phyloP scores from a whole-genome alignment of 2,888 invertebrate genomes.

The Caenorhabditis angaria region DNA sequence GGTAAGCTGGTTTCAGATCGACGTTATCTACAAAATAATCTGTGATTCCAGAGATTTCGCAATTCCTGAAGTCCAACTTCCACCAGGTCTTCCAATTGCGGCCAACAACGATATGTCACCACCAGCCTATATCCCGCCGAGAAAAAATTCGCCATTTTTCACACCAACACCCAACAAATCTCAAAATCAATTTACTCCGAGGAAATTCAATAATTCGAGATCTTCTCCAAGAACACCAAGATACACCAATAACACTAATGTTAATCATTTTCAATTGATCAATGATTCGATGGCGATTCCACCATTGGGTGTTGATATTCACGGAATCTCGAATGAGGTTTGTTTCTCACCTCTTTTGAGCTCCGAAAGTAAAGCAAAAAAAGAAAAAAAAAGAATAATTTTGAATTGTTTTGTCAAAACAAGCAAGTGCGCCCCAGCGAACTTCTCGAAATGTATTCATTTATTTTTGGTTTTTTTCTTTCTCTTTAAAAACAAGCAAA shows the following conservation, averaged over 20 bases:
- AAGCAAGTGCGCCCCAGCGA: too few relatives aligned
- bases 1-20: neutral
- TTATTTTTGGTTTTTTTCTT: too few relatives aligned
- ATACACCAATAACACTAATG: neutral
- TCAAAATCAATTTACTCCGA: too few relatives aligned
- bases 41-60: constrained; percentile 7
- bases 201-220: neutral
- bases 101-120: constrained; percentile 14
- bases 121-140: constrained; percentile 33
- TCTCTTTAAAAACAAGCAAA: neutral
- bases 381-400: too few relatives aligned
- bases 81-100: constrained; percentile 34
- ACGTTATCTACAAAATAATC: neutral
- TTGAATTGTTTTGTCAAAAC: too few relatives aligned
- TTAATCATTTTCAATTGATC: constrained; percentile 13
- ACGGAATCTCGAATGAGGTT: constrained; percentile 26
- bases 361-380: too few relatives aligned
- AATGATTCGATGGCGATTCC: constrained; percentile 21
- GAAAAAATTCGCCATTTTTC: neutral
- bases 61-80: constrained; percentile 13
- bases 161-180: constrained; percentile 1
- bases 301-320: constrained; percentile 26
- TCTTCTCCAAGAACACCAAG: neutral
- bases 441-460: too few relatives aligned
- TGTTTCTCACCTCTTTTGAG: neutral